Percentiles rank a stretch among this genome's conserved stretches.
phyloP scores from a whole-genome alignment of 1,140 invertebrate genomes.

The Magallana ariakensis region DNA sequence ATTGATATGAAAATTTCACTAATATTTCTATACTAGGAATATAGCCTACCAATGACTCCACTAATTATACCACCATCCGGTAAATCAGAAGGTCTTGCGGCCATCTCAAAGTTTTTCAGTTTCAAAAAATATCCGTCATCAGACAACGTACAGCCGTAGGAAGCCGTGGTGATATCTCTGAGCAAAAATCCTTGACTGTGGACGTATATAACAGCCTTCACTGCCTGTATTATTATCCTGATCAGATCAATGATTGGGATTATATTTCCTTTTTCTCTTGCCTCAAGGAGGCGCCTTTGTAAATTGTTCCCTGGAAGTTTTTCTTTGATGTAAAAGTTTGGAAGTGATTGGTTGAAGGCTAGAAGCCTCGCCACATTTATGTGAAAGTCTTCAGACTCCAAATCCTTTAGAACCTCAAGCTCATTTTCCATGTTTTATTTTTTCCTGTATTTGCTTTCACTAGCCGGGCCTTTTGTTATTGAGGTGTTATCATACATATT shows the following conservation, averaged over 20 bases:
- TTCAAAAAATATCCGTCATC: neutral
- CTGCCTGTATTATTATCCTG: neutral
- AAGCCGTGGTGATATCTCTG: neutral
- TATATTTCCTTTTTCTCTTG: neutral
- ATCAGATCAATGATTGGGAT: neutral
- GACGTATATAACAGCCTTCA: neutral
- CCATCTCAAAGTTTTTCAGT: constrained; percentile 14
- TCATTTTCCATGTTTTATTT: neutral
- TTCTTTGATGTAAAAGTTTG: neutral
- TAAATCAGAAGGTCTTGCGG: neutral
- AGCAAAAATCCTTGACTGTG: neutral
- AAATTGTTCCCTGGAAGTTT: neutral
- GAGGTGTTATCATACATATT: neutral
- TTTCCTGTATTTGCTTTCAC: neutral
- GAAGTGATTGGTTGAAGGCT: neutral
- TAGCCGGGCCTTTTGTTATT: too few species aligned
- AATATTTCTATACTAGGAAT: neutral
- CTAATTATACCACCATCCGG: neutral
- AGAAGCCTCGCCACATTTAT: neutral
- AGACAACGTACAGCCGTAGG: neutral
- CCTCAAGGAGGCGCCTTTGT: neutral
- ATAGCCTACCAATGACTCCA: neutral
- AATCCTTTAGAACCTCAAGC: too few species aligned
- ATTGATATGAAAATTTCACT: neutral
- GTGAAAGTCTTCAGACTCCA: neutral